Percentiles rank a stretch among this genome's conserved stretches.
phyloP scores from a whole-genome alignment of 1,140 invertebrate genomes.

The Panagrolaimus sp. region DNA sequence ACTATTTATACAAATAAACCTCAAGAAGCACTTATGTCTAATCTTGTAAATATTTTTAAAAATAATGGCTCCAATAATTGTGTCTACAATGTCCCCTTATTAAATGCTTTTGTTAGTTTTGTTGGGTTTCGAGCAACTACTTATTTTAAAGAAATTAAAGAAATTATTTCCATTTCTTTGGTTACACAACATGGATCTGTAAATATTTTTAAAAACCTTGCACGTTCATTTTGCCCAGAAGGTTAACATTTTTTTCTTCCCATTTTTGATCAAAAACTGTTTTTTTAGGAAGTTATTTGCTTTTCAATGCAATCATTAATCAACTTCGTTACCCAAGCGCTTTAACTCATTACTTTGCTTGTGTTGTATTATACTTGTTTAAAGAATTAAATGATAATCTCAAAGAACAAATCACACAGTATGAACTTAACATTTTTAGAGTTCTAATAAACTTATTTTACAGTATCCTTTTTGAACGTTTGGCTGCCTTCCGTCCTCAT shows the following conservation, averaged over 20 bases:
- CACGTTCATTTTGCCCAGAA: constrained; percentile 92
- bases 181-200: constrained; percentile 90
- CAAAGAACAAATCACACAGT: constrained; percentile 71
- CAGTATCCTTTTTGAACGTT: constrained; percentile 84
- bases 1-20: too few relatives aligned
- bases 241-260: constrained; percentile 62
- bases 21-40: too few relatives aligned
- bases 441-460: constrained; percentile 19
- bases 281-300: constrained; percentile 73
- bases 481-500: constrained; percentile 95
- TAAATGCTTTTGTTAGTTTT: constrained; percentile 94
- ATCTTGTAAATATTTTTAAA: too few relatives aligned
- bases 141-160: constrained; percentile 64
- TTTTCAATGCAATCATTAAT: constrained; percentile 95
- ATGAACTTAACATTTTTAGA: constrained; percentile 23
- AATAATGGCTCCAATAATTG: constrained; percentile 66
- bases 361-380: constrained; percentile 89
- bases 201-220: constrained; percentile 98
- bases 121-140: constrained; percentile 89
- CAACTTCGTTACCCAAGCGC: constrained; percentile 96
- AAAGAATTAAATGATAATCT: constrained; percentile 96
- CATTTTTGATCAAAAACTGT: not conserved
- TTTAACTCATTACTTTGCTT: constrained; percentile 98
- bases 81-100: constrained; percentile 86
- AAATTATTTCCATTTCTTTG: constrained; percentile 85